A percentile compares a stretch with the other conserved stretches of the same genome.
Conservation (phyloP, 2,888 invertebrate species). For the Hecatera dysodea region DNA sequence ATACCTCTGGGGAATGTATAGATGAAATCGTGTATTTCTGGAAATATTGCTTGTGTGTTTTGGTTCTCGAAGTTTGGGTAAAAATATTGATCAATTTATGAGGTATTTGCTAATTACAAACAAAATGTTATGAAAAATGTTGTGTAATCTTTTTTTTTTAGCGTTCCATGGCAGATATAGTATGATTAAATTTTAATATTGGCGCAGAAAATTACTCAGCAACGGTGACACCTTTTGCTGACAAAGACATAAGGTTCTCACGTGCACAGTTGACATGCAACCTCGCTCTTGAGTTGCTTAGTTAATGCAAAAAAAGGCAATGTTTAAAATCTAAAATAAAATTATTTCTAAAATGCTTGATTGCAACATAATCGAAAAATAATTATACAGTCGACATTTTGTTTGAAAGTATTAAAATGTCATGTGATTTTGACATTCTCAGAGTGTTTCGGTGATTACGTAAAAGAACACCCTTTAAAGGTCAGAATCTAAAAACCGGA, state of each 20-base stretch:
- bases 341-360: background rate
- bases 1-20: background rate
- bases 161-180: no score
- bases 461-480: slow-evolving; percentile 30
- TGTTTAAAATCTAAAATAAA: slow-evolving; percentile 5
- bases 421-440: slow-evolving; percentile 10
- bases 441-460: slow-evolving; percentile 1
- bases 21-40: background rate
- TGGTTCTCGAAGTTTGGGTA: background rate
- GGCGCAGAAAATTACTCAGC: no score
- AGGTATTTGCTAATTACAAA: background rate
- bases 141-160: no score
- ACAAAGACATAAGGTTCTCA: no score
- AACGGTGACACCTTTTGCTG: background rate
- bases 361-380: slow-evolving; percentile 11
- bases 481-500: slow-evolving; percentile 37
- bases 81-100: background rate
- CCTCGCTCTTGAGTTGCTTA: no score
- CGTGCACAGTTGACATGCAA: no score
- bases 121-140: background rate
- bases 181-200: no score
- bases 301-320: background rate
- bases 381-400: slow-evolving; percentile 7
- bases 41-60: background rate
- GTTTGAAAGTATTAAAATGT: slow-evolving; percentile 17